Conservation (phyloP, 1,140 invertebrate species). For the Procambarus clarkii region DNA sequence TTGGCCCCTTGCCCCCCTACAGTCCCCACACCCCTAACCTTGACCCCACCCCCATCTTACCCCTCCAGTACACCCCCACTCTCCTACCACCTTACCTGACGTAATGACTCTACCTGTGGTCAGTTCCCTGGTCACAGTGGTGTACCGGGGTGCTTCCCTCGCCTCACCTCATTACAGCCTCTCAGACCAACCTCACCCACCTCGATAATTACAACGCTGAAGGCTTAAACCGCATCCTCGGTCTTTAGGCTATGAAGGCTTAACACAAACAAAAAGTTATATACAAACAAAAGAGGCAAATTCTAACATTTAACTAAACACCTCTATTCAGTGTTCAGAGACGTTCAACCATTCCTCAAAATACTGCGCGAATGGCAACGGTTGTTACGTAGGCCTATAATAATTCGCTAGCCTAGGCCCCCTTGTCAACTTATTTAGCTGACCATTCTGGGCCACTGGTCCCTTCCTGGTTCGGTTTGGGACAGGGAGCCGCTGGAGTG, state of each 20-base stretch:
- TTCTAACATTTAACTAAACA: too few relatives aligned
- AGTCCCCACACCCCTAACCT: too few relatives aligned
- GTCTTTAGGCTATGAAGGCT: too few relatives aligned
- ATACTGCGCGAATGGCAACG: not conserved
- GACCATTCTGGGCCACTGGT: not conserved
- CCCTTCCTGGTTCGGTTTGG: not conserved
- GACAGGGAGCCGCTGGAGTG: not conserved
- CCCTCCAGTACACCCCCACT: not conserved
- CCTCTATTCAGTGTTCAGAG: too few relatives aligned
- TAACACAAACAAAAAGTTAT: too few relatives aligned
- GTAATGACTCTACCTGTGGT: not conserved
- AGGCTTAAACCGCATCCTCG: too few relatives aligned
- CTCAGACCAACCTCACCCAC: too few relatives aligned
- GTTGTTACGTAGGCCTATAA: not conserved
- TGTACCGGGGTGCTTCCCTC: not conserved
- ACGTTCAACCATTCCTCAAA: too few relatives aligned
- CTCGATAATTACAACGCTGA: too few relatives aligned
- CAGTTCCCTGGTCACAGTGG: not conserved
- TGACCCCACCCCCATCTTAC: too few relatives aligned
- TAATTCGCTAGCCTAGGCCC: not conserved
- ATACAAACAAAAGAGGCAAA: too few relatives aligned
- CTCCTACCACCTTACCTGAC: not conserved
- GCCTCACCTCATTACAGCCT: not conserved
- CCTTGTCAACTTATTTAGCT: conserved; percentile 2
- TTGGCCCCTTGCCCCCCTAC: too few relatives aligned